These are phyloP conservation scores for Drosophila bunnanda DNA, from an alignment of 2,888 invertebrate species.

Conservation along the genomic window DNA sequence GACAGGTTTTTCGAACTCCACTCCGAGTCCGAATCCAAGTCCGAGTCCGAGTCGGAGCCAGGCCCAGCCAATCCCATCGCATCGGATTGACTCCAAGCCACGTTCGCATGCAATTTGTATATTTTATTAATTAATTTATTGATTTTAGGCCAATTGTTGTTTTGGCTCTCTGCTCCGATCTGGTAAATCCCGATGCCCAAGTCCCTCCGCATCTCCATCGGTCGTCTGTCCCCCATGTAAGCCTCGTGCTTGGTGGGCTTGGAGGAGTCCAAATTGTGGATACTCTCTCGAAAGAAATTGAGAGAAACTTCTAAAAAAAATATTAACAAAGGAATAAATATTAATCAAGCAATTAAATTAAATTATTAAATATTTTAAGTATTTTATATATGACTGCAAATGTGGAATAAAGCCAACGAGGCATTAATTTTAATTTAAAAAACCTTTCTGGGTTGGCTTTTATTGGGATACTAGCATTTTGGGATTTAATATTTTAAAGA, in stretches of 20 bases:
- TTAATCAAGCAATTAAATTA: too few species aligned
- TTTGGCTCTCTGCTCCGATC: conserved; percentile 45
- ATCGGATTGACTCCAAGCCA: background rate
- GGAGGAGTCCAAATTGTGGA: conserved; percentile 3
- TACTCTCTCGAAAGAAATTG: too few species aligned
- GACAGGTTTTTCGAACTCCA: conserved; percentile 49
- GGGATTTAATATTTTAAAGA: too few species aligned
- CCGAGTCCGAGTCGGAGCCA: background rate
- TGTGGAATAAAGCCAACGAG: too few species aligned
- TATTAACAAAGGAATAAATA: too few species aligned
- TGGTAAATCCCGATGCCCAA: conserved; percentile 60
- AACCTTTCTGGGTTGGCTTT: too few species aligned
- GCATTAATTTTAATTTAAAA: too few species aligned
- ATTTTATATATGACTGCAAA: too few species aligned
- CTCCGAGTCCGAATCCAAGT: conserved; percentile 6
- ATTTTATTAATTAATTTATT: conserved; percentile 71
- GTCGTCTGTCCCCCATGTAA: conserved; percentile 31
- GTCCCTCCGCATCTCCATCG: background rate
- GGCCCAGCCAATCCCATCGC: background rate
- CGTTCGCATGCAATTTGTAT: conserved; percentile 45
- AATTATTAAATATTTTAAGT: too few species aligned
- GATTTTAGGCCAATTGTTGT: conserved; percentile 67
- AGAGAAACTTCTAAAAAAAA: too few species aligned
- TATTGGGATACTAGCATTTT: too few species aligned
- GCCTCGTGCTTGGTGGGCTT: background rate